phyloP scores from a whole-genome alignment of 2,888 invertebrate genomes.

The Coelopa pilipes region DNA sequence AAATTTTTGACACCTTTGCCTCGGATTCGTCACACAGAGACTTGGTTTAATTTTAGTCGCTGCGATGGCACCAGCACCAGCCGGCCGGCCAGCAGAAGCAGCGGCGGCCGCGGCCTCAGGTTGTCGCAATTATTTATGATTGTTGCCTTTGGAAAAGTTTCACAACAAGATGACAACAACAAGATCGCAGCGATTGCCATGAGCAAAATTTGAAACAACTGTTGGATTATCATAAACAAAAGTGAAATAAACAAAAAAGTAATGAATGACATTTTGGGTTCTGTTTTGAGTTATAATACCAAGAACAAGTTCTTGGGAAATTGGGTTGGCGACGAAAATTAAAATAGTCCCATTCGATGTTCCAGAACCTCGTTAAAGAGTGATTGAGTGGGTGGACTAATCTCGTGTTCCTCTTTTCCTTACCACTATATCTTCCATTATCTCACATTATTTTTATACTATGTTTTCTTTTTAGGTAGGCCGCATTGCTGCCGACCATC shows the following conservation, averaged over 20 bases:
- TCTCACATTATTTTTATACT: background rate
- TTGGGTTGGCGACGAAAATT: conserved; percentile 22
- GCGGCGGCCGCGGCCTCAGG: conserved; percentile 1
- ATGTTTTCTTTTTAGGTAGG: conserved; percentile 77
- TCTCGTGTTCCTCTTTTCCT: background rate
- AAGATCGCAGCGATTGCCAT: no score
- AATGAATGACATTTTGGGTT: conserved; percentile 11
- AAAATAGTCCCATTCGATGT: background rate
- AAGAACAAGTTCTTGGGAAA: background rate
- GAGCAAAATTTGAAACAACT: conserved; percentile 18
- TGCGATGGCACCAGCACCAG: background rate
- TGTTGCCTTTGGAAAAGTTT: conserved; percentile 16
- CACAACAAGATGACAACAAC: conserved; percentile 1
- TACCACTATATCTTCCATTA: background rate
- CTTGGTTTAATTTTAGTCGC: conserved; percentile 15
- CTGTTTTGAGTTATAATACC: conserved; percentile 11
- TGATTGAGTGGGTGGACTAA: conserved; percentile 1
- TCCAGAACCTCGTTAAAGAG: background rate
- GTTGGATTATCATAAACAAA: conserved; percentile 1
- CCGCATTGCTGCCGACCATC: conserved; percentile 92
- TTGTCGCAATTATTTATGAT: conserved; percentile 27
- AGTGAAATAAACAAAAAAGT: background rate
- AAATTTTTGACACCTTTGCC: background rate
- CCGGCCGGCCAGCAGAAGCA: background rate
- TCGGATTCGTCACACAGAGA: background rate